These are phyloP conservation scores for Arbacia lixula DNA, from an alignment of 53 echinoderm and acorn worm species.

Conservation along the genomic window DNA sequence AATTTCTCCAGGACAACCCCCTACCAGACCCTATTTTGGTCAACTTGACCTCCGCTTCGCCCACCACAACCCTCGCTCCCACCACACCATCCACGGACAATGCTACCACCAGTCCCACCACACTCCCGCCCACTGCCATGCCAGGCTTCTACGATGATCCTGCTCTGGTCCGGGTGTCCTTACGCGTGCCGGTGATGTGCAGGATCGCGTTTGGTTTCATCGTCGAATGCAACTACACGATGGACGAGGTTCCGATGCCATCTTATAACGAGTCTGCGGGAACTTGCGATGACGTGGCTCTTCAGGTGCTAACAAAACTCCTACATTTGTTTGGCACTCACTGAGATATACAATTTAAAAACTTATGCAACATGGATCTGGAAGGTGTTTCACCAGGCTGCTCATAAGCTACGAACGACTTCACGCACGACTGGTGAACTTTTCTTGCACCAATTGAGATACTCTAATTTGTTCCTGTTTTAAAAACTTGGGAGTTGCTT, in stretches of 20 bases:
- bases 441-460: too few species aligned
- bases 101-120: not conserved
- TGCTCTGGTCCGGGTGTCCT: constrained; percentile 42
- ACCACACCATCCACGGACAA: constrained; percentile 13
- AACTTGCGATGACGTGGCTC: constrained; percentile 65
- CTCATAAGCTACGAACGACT: too few species aligned
- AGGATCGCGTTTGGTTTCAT: constrained; percentile 39
- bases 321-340: too few species aligned
- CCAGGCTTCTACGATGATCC: constrained; percentile 57
- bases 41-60: constrained; percentile 61
- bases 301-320: too few species aligned
- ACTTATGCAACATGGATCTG: too few species aligned
- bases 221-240: constrained; percentile 61
- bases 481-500: too few species aligned
- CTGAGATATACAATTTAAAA: too few species aligned
- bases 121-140: not conserved
- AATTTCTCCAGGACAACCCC: constrained; percentile 65
- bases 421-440: too few species aligned
- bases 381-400: too few species aligned
- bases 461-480: too few species aligned
- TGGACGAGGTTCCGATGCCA: constrained; percentile 27
- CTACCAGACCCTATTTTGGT: constrained; percentile 58
- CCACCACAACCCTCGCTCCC: not conserved
- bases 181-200: constrained; percentile 55
- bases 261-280: constrained; percentile 45